A percentile compares a stretch with the other conserved stretches of the same genome.
Conservation (phyloP, 2,888 invertebrate genomes). For the Ochropleura leucogaster region DNA sequence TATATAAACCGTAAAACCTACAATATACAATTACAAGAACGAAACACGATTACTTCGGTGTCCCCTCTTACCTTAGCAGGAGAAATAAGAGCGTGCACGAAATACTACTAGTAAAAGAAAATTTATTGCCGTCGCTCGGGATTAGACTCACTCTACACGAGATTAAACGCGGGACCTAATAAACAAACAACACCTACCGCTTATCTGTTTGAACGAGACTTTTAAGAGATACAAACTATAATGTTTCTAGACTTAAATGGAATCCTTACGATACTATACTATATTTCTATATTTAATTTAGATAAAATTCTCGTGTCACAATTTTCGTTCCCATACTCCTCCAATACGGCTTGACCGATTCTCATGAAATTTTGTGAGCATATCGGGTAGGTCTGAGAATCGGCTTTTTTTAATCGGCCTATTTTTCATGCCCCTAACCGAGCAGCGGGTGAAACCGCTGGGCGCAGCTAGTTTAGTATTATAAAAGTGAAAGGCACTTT, state of each 20-base stretch:
- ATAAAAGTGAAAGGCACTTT: too few relatives aligned
- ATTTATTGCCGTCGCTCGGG: conserved; percentile 40
- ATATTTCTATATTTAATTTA: too few relatives aligned
- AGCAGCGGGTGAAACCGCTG: too few relatives aligned
- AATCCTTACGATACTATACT: too few relatives aligned
- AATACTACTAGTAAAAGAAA: conserved; percentile 41
- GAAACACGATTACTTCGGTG: conserved; percentile 27
- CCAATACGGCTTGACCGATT: too few relatives aligned
- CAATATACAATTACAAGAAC: not conserved
- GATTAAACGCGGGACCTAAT: conserved; percentile 54
- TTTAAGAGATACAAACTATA: not conserved
- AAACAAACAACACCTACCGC: conserved; percentile 52
- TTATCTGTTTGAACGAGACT: conserved; percentile 36
- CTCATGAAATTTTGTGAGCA: too few relatives aligned
- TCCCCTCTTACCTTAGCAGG: conserved; percentile 2
- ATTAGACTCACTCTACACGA: conserved; percentile 43
- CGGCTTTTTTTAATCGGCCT: too few relatives aligned
- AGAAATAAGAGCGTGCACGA: conserved; percentile 32
- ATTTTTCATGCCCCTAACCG: too few relatives aligned
- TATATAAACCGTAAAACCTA: not conserved
- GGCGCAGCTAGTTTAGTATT: too few relatives aligned
- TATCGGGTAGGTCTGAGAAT: too few relatives aligned
- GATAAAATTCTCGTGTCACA: too few relatives aligned
- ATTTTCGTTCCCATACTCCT: too few relatives aligned
- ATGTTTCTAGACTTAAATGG: conserved; percentile 5